Conservation (phyloP, 2,888 invertebrate species). For the Tenthredo mesomela region DNA sequence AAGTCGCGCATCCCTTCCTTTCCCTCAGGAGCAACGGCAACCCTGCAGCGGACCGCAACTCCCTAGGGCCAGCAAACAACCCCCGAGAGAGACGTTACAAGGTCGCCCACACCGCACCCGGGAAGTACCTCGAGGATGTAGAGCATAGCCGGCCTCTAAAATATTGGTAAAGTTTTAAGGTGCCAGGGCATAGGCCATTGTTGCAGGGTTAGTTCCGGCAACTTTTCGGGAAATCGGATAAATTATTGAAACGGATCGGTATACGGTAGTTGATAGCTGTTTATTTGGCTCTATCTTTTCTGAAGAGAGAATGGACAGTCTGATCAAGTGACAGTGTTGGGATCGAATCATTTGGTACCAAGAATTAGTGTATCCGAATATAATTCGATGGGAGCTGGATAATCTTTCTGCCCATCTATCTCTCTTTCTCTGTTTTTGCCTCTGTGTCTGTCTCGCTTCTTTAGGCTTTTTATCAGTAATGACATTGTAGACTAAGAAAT, state of each 20-base stretch:
- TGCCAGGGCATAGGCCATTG: constrained; percentile 58
- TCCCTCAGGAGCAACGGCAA: constrained; percentile 3
- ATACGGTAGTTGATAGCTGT: not conserved
- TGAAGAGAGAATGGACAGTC: not conserved
- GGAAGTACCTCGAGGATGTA: constrained; percentile 63
- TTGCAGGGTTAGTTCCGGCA: constrained; percentile 39
- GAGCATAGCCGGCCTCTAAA: constrained; percentile 67
- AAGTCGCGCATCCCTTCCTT: not conserved
- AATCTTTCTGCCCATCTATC: not conserved
- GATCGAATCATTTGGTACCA: not conserved
- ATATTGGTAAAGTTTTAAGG: constrained; percentile 74
- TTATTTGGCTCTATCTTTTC: not conserved
- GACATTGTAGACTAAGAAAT: not conserved
- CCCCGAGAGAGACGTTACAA: constrained; percentile 68
- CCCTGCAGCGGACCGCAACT: constrained; percentile 49
- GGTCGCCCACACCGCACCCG: constrained; percentile 61
- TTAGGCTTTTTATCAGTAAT: not conserved
- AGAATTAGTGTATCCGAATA: not conserved
- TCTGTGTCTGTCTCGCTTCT: not conserved
- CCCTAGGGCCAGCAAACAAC: constrained; percentile 67
- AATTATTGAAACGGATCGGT: constrained; percentile 46
- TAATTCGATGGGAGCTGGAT: not conserved
- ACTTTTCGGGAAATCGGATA: constrained; percentile 43
- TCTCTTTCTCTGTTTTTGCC: not conserved
- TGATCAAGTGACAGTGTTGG: not conserved